A percentile compares a stretch with the other conserved stretches of the same genome.
Evolutionary conservation across 2,113 vertebrate genomes (phyloP).

Genomic region (Felis chaus): DNA sequence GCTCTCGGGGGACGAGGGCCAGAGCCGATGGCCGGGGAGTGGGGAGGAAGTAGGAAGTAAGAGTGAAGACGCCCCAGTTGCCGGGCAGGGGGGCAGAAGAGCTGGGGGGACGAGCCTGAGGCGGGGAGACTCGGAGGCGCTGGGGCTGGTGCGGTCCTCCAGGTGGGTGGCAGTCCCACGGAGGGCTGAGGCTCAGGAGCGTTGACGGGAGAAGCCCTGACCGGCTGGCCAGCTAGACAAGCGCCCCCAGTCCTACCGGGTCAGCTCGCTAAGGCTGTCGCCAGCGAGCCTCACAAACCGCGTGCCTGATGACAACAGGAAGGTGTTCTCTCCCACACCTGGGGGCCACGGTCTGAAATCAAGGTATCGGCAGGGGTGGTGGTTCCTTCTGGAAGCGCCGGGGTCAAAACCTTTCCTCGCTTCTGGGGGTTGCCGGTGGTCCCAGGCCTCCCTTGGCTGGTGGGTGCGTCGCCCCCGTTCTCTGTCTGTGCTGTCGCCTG

Average conservation of each 20-base stretch:
- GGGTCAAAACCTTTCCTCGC: not conserved
- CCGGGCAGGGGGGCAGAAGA: not conserved
- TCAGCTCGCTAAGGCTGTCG: not conserved
- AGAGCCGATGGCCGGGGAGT: not conserved
- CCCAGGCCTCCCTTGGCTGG: not conserved
- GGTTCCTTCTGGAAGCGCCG: not conserved
- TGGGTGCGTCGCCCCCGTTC: not conserved
- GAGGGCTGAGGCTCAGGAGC: not conserved
- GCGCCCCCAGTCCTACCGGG: not conserved
- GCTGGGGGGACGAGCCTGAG: not conserved
- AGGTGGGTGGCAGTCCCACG: not conserved
- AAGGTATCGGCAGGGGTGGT: too few species aligned
- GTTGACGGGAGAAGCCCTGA: not conserved
- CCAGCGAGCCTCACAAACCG: not conserved
- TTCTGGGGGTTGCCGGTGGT: not conserved
- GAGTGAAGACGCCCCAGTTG: not conserved
- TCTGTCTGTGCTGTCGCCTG: accelerated
- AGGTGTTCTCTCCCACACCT: not conserved
- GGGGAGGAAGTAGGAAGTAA: not conserved
- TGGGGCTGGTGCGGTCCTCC: not conserved
- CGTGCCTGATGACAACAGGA: not conserved
- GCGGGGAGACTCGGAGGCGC: not conserved
- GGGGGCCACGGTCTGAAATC: not conserved
- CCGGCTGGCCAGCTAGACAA: not conserved
- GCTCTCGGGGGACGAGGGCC: not conserved